Base-by-base conservation (phyloP, 2,888 invertebrate genomes). In the Dasypolia templi region DNA sequence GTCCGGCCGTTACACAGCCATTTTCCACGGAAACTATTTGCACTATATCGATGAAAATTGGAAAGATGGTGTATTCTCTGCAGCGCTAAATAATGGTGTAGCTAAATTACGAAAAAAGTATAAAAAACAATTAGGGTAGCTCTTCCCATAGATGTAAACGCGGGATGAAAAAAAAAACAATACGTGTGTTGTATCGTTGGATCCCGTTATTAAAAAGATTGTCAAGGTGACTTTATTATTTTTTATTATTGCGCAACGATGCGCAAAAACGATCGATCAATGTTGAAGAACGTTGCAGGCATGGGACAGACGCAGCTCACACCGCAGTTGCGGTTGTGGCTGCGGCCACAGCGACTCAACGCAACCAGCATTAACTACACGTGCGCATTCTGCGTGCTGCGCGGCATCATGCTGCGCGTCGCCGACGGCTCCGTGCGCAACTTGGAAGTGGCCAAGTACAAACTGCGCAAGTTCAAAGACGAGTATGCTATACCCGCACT, bases 311-410 rank as follows among this genome's bases (percentile, higher is more conserved):
- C 64, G 22, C 46, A 3, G 11, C 2, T 74, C 39, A 32, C 19
- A 7, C 35, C 55, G 22, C n/a, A 39, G n/a, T 29, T 46, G 22
- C n/a, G 26, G 29, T 1, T 29, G 46, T 39, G n/a, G n/a, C 29
- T 32, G 11, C 55, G 76, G 12, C n/a, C 19, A 12, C 55, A 56
- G 39, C 29, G 7, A 0, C 6, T 42, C 9, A 56, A 49, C 55
- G 2, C 17, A 14, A 64, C 55, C 19, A n/a, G 19, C 17, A 2
- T 74, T 0, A 19, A 11, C 5, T 75, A 22, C 22, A 32, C n/a
- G 29, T 74, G 74, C 55, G 14, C 6, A 0, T 5, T 4, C n/a
- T 75, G 76, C 64, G 3, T 14, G 12, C 76, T 74, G 39, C n/a
- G 19, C 9, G n/a, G 76, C 55, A n/a, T 74, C 32, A 46, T 39